Conservation (phyloP, 2,113 vertebrate genomes). For the Epinephelus lanceolatus region DNA sequence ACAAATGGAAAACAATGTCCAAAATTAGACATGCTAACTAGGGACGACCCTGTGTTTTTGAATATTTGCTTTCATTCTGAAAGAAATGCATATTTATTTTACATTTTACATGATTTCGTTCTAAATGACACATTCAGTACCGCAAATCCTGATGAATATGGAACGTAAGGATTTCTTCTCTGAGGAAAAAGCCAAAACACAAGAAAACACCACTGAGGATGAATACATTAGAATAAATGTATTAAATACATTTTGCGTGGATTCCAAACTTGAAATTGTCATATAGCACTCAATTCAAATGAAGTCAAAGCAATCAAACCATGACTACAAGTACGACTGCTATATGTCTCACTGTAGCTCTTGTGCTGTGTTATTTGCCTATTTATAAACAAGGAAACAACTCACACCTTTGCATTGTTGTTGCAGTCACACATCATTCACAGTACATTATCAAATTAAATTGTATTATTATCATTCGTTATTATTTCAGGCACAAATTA, state of each 20-base stretch:
- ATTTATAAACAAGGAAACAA: background rate
- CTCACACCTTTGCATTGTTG: constrained; percentile 1
- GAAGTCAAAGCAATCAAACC: background rate
- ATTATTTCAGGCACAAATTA: background rate
- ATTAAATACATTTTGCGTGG: constrained; percentile 17
- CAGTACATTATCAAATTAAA: background rate
- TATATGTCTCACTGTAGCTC: background rate
- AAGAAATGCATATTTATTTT: constrained; percentile 14
- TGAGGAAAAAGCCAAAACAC: constrained; percentile 36
- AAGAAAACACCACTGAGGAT: constrained; percentile 24
- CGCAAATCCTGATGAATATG: constrained; percentile 40
- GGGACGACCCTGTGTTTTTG: constrained; percentile 7
- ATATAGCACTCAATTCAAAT: constrained; percentile 16
- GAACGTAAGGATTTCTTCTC: constrained; percentile 43
- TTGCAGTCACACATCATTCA: background rate
- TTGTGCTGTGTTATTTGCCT: background rate
- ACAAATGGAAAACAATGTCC: constrained; percentile 46
- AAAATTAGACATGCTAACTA: constrained; percentile 48
- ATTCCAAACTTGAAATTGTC: constrained; percentile 13
- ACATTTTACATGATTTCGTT: background rate
- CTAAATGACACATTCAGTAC: background rate
- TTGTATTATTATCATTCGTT: background rate
- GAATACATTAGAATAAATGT: constrained; percentile 48
- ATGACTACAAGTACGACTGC: background rate
- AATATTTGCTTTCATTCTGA: constrained; percentile 33